These are phyloP conservation scores for Pterostichus madidus DNA, from an alignment of 2,888 invertebrate genomes.

Conservation along the genomic window DNA sequence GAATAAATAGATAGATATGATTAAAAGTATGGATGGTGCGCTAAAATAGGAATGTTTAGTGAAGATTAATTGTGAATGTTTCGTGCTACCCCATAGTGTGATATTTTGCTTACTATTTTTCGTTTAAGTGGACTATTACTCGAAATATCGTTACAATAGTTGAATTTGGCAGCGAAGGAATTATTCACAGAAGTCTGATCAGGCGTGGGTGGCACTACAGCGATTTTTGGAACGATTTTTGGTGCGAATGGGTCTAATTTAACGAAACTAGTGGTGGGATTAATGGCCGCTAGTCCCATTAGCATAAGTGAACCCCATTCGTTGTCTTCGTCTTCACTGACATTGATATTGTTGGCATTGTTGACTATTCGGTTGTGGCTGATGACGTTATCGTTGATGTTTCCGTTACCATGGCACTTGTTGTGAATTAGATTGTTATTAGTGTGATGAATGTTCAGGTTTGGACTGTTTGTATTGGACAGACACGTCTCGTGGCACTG, in stretches of 20 bases:
- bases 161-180: slow-evolving; percentile 50
- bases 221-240: slow-evolving; percentile 82
- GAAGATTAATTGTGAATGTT: no score
- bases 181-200: slow-evolving; percentile 76
- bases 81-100: not conserved
- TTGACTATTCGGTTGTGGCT: slow-evolving; percentile 12
- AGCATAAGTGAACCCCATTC: slow-evolving; percentile 84
- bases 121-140: slow-evolving; percentile 58
- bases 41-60: no score
- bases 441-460: slow-evolving; percentile 70
- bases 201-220: slow-evolving; percentile 88
- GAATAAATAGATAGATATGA: no score
- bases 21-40: no score
- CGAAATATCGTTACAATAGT: slow-evolving; percentile 59
- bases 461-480: slow-evolving; percentile 80
- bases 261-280: slow-evolving; percentile 81
- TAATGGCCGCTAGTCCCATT: slow-evolving; percentile 83
- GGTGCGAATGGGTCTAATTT: slow-evolving; percentile 80
- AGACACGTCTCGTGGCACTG: slow-evolving; percentile 90
- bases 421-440: slow-evolving; percentile 71
- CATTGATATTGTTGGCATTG: slow-evolving; percentile 1
- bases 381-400: slow-evolving; percentile 38
- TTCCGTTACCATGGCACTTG: slow-evolving; percentile 64
- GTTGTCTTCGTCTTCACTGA: slow-evolving; percentile 76
- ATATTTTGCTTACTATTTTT: slow-evolving; percentile 38